Percentiles rank a stretch among this genome's conserved stretches.
Conservation (phyloP, 1,140 invertebrate genomes). For the Drosophila sucinea region DNA sequence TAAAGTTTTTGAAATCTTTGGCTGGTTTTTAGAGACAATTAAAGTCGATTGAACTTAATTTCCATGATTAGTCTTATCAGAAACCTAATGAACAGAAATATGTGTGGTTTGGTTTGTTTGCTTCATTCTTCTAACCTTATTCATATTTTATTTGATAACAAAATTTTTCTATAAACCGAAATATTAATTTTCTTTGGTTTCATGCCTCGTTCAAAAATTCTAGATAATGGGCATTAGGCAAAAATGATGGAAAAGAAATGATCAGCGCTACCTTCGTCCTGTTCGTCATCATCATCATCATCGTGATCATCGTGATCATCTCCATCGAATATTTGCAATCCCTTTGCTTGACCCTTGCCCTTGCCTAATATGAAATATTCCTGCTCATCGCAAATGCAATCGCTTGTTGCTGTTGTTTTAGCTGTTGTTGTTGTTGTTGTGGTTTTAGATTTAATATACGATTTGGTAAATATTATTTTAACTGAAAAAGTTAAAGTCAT, state of each 20-base stretch:
- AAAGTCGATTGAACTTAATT: no score
- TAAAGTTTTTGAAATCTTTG: no score
- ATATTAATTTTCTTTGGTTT: neutral
- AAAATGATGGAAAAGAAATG: slow-evolving; percentile 38
- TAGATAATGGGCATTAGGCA: slow-evolving; percentile 8
- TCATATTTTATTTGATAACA: no score
- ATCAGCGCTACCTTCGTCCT: slow-evolving; percentile 68
- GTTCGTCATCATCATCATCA: slow-evolving; percentile 32
- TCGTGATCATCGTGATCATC: slow-evolving; percentile 26
- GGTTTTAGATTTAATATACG: slow-evolving; percentile 51
- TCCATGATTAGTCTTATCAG: no score
- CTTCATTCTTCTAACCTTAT: no score
- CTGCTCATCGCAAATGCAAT: slow-evolving; percentile 68
- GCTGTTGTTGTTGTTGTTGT: slow-evolving; percentile 23
- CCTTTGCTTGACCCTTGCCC: slow-evolving; percentile 39
- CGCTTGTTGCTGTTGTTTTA: slow-evolving; percentile 45
- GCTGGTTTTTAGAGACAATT: no score
- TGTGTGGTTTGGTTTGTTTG: no score
- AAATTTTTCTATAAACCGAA: no score
- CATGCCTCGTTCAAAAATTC: neutral
- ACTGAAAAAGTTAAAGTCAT: slow-evolving; percentile 64
- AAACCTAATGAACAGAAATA: no score
- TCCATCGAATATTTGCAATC: slow-evolving; percentile 16
- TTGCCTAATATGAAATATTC: slow-evolving; percentile 45
- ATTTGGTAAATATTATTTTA: slow-evolving; percentile 71